phyloP scores from a whole-genome alignment of 1,140 invertebrate species.

The Luehdorfia chinensis region DNA sequence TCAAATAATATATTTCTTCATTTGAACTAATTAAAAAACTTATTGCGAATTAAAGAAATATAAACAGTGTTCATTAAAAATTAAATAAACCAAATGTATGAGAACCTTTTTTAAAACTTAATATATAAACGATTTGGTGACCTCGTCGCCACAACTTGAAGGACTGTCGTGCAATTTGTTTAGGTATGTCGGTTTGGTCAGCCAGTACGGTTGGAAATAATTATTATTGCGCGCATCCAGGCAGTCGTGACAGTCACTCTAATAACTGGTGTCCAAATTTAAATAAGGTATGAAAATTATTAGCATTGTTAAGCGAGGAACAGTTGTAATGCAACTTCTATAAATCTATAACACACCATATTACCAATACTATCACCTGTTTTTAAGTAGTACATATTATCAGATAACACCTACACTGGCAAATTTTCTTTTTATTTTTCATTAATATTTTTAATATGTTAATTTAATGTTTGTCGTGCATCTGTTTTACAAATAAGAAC shows the following conservation, averaged over 20 bases:
- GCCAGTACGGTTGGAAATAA: conserved; percentile 70
- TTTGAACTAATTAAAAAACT: no score
- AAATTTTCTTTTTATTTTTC: not conserved
- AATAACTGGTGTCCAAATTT: conserved; percentile 69
- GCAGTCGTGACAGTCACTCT: conserved; percentile 53
- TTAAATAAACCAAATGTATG: no score
- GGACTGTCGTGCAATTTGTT: conserved; percentile 60
- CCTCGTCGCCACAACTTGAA: conserved; percentile 54
- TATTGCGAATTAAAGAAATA: no score
- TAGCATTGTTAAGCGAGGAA: conserved; percentile 9
- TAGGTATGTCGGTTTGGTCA: conserved; percentile 77
- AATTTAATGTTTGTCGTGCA: no score
- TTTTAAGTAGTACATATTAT: no score
- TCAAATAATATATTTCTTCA: no score
- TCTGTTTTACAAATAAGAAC: no score
- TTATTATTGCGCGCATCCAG: conserved; percentile 52
- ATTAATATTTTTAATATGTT: no score
- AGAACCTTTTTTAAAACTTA: no score
- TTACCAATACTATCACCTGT: no score
- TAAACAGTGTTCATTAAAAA: no score
- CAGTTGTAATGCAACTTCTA: conserved; percentile 4
- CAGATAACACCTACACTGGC: not conserved
- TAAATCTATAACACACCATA: no score
- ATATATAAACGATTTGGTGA: conserved; percentile 43
- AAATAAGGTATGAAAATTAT: conserved; percentile 54